Conservation (phyloP, 2,797 vertebrate species). For the Lophius americanus region DNA sequence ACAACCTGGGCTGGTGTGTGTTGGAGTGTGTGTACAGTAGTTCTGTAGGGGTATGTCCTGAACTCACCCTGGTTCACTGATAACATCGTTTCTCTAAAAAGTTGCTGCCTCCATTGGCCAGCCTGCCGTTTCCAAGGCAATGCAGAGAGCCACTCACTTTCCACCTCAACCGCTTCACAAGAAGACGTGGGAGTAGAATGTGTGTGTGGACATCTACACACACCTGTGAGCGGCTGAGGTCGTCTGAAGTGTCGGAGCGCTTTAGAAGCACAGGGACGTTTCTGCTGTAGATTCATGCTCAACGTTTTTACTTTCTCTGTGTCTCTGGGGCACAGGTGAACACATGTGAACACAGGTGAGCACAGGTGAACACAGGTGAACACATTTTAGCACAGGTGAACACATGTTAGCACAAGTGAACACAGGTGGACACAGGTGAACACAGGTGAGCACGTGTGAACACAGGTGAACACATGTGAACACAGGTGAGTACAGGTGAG, state of each 20-base stretch:
- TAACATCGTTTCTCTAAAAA: constrained; percentile 69
- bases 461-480: background rate
- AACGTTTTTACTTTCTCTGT: background rate
- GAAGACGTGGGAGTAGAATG: constrained; percentile 38
- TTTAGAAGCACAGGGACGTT: constrained; percentile 30
- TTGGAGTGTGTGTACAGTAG: constrained; percentile 55
- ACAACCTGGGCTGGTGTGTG: constrained; percentile 20
- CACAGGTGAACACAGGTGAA: no score
- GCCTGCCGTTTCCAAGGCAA: constrained; percentile 78
- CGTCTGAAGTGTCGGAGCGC: constrained; percentile 5
- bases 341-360: background rate
- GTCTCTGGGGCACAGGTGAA: constrained; percentile 5
- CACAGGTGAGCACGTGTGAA: no score
- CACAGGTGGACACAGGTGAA: no score
- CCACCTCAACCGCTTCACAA: constrained; percentile 47
- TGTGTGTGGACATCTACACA: constrained; percentile 30
- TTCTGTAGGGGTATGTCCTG: constrained; percentile 63
- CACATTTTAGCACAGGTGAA: no score
- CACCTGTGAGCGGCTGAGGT: constrained; percentile 16
- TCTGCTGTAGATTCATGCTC: constrained; percentile 24
- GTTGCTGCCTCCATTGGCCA: constrained; percentile 49
- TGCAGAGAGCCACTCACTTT: constrained; percentile 66
- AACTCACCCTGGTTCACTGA: constrained; percentile 66
- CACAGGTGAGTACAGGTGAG: constrained; percentile 5
- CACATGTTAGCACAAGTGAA: no score